These are phyloP conservation scores for Lytechinus pictus DNA, from an alignment of 35 echinoderm and acorn worm species.

Conservation along the genomic window DNA sequence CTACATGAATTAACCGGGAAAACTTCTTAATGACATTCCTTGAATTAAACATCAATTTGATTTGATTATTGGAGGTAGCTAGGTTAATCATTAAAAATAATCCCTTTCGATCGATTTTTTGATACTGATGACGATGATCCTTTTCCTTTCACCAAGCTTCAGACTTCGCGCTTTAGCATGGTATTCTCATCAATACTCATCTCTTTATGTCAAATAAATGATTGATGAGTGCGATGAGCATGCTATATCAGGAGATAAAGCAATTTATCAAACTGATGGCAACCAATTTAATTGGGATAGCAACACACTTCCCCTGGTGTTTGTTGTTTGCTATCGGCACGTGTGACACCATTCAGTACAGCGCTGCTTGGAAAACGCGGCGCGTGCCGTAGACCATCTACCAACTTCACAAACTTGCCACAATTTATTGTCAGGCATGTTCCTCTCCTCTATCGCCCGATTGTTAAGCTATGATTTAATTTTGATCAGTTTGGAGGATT, in stretches of 20 bases:
- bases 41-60: too few species aligned
- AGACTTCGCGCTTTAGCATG: too few species aligned
- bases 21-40: too few species aligned
- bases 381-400: not conserved
- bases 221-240: not conserved
- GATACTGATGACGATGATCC: too few species aligned
- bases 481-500: not conserved
- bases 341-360: not conserved
- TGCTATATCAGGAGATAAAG: not conserved
- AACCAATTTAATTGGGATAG: not conserved
- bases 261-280: not conserved
- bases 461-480: not conserved
- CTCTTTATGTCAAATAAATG: not conserved
- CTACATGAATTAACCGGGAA: too few species aligned
- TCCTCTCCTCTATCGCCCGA: not conserved
- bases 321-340: not conserved
- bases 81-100: too few species aligned
- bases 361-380: not conserved
- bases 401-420: not conserved
- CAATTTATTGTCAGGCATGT: not conserved
- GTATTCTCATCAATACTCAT: too few species aligned
- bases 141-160: too few species aligned
- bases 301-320: not conserved
- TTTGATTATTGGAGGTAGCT: too few species aligned
- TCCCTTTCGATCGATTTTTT: too few species aligned